Evolutionary conservation across 2,888 invertebrate species (phyloP), one percentile per base, ranked within the genome.

Genomic region (Netelia inedita): DNA sequence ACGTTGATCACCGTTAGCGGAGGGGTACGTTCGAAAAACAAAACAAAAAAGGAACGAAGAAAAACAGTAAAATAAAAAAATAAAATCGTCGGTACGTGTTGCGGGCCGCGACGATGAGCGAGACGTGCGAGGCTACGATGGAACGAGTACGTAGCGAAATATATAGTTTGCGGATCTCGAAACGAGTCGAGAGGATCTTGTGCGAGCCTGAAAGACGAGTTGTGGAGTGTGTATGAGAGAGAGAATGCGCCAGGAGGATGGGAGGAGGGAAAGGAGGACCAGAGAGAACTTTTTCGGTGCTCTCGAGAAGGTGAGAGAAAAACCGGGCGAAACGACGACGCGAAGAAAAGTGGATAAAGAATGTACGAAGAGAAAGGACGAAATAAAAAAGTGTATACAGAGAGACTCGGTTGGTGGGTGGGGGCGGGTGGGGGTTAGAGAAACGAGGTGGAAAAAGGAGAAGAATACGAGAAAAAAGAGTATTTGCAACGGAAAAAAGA

Each of bases 61-160:
- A 57, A 57, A 9, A 57, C 0, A 19, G 19, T 14, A 50, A 19
- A 46, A 50, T 0, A 68, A 46, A 21, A 68, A 68, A 23, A 50
- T 14, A 21, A 68, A 68, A 68, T 68, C 21, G 46, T 6, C 66
- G 19, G 46, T 43, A 43, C 65, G 65, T 65, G 43, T 65, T 63
- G 63, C n/a, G 63, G 35, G 16, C 35, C 43, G 65, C 61, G 46
- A 61, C 46, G 57, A 72, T 61, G 66, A 59, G 59, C 23, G 68
- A 28, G 68, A 73, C 35, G 68, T 68, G 83, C 79, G 61, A 79
- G 46, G 63, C 46, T 69, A 28, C 69, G 83, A 74, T 69, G 63
- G 28, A 83, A 79, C 79, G 73, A 57, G 74, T 69, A 53, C 43
- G 66, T 78, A 65, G 63, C 10, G 23, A 73, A 73, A 61, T 50